These are phyloP conservation scores for Gyrodactylus salaris DNA, from an alignment of 1,140 invertebrate species.

Conservation along the genomic window DNA sequence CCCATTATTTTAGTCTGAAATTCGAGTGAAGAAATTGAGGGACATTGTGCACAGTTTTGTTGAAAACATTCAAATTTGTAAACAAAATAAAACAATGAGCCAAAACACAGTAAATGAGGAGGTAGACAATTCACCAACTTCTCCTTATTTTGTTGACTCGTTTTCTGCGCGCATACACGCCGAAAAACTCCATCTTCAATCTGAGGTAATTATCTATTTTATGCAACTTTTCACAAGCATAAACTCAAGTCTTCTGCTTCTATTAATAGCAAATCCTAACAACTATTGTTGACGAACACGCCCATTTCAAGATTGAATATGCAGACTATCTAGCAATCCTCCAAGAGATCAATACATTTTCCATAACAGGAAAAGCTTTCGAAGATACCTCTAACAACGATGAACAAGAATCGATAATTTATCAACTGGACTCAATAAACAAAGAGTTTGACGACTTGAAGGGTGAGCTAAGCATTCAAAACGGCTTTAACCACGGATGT, in stretches of 20 bases:
- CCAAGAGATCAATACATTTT: background rate
- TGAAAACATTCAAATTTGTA: background rate
- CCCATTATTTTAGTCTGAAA: background rate
- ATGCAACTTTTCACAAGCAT: background rate
- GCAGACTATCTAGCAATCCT: background rate
- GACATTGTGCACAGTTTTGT: background rate
- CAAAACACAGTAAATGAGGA: background rate
- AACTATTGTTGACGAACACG: background rate
- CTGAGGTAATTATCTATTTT: background rate
- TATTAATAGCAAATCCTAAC: background rate
- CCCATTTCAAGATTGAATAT: background rate
- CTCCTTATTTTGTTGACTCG: background rate
- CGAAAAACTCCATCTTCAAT: background rate
- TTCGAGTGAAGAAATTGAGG: background rate
- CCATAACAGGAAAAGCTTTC: no score
- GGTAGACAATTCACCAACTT: background rate
- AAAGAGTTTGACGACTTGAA: background rate
- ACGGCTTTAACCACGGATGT: background rate
- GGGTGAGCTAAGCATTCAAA: background rate
- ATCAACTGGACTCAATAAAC: background rate
- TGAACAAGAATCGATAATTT: background rate
- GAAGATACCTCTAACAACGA: no score
- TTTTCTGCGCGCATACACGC: background rate
- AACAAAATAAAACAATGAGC: background rate
- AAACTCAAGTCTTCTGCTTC: no score